These are phyloP conservation scores for Cenopis cana DNA, from an alignment of 2,888 invertebrate genomes.

Conservation along the genomic window DNA sequence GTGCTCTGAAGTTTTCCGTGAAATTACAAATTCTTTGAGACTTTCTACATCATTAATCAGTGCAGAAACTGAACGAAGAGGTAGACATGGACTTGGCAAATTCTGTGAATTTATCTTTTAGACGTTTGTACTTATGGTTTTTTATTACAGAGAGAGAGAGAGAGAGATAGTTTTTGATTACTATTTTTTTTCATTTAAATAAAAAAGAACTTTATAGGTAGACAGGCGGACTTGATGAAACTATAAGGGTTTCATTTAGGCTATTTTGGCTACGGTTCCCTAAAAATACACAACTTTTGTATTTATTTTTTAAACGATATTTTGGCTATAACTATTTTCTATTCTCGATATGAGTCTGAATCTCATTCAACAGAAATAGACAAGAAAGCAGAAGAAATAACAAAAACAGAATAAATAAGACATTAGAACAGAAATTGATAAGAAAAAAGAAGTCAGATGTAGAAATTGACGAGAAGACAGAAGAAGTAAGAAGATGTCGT, in stretches of 20 bases:
- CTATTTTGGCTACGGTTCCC: too few species aligned
- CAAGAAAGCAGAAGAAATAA: too few species aligned
- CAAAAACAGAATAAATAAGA: too few species aligned
- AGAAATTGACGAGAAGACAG: conserved; percentile 41
- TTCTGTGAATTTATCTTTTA: background rate
- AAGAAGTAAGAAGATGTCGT: conserved; percentile 48
- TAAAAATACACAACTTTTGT: background rate
- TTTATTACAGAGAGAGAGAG: background rate
- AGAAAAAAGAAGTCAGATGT: conserved; percentile 45
- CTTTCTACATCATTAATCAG: conserved; percentile 26
- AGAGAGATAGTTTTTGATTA: too few species aligned
- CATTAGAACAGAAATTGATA: conserved; percentile 3
- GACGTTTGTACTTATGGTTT: background rate
- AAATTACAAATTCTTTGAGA: conserved; percentile 12
- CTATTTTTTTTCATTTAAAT: too few species aligned
- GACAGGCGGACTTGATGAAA: too few species aligned
- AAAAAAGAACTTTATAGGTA: too few species aligned
- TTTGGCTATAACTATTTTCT: too few species aligned
- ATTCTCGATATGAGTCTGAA: too few species aligned
- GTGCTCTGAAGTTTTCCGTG: conserved; percentile 7
- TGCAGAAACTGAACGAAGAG: conserved; percentile 3
- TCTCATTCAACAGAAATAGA: too few species aligned
- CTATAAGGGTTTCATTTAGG: too few species aligned
- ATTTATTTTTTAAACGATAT: too few species aligned
- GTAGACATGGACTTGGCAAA: conserved; percentile 11